These are phyloP conservation scores for Mimumesa dahlbomi DNA, from an alignment of 2,888 invertebrate genomes.

Conservation along the genomic window DNA sequence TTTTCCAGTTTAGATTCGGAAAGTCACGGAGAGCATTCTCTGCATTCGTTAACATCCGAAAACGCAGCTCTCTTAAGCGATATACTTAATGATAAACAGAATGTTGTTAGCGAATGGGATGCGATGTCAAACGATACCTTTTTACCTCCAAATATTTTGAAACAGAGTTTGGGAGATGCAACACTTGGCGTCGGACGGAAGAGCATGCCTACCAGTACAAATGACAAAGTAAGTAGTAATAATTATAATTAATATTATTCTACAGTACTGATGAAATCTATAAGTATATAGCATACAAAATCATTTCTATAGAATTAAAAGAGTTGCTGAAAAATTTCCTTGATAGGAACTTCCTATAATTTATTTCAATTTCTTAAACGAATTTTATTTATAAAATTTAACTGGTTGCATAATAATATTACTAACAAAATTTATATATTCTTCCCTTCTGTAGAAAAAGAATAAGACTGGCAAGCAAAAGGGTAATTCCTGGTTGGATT, in stretches of 20 bases:
- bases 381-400: slow-evolving; percentile 13
- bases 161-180: slow-evolving; percentile 76
- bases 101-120: slow-evolving; percentile 68
- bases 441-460: slow-evolving; percentile 63
- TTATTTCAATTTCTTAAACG: no score
- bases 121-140: slow-evolving; percentile 72
- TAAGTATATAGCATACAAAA: no score
- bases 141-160: slow-evolving; percentile 75
- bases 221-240: slow-evolving; percentile 60
- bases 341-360: no score
- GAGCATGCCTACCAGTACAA: slow-evolving; percentile 23
- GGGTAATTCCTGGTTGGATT: slow-evolving; percentile 89
- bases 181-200: slow-evolving; percentile 63
- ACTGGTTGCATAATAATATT: background rate
- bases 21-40: slow-evolving; percentile 53
- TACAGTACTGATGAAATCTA: no score
- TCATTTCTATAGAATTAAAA: no score
- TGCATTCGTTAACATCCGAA: slow-evolving; percentile 71
- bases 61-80: slow-evolving; percentile 73
- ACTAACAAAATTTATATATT: slow-evolving; percentile 22
- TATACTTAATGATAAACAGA: slow-evolving; percentile 65
- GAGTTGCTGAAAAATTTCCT: no score
- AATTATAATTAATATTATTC: slow-evolving; percentile 1
- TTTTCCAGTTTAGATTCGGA: slow-evolving; percentile 52
- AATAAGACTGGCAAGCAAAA: slow-evolving; percentile 77